Evolutionary conservation across 2,888 invertebrate species (phyloP), one percentile per base, ranked within the genome.

Genomic region (Drosophila lacicola): DNA sequence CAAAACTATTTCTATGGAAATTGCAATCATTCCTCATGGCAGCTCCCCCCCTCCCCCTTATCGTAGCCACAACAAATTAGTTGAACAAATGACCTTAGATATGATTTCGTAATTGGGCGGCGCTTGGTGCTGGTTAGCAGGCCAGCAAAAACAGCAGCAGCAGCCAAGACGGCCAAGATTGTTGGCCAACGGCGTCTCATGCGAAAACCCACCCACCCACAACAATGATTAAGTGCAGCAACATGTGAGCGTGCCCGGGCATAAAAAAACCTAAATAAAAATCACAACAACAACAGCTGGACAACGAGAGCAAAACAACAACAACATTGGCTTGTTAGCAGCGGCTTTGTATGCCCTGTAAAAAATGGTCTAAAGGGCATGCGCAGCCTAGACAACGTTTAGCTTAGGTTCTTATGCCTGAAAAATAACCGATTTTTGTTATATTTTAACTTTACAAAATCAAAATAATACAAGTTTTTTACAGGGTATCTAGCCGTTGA

Each of bases 51-150:
- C 29, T 42, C 49, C 39, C 53, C 21, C 55, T 49, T 62, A 71
- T 71, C 66, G 68, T 60, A 74, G 46, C 67, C 70, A 55, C 67
- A 72, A 70, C 83, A 88, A 91, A 91, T 90, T 90, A 88, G 82
- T 78, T 80, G 75, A 78, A 90, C 85, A 91, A 90, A 90, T 89
- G 90, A 91, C 90, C 91, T 91, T 88, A 91, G 86, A 80, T 89
- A 82, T 81, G 83, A 86, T 90, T 89, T 83, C 82, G 90, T 78
- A 89, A 90, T 84, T 82, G 82, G 80, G 70, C 72, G 78, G 70
- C 64, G 70, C 66, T 78, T 53, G 72, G 25, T 50, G 67, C 74
- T 55, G 65, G 29, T 55, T 55, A 53, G 64, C 65, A 61, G 54
- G 62, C 57, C 56, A 37, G 64, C 51, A 44, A 47, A 50, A 51